Evolutionary conservation across 2,888 invertebrate genomes (phyloP).

Genomic region (Machimus atricapillus): DNA sequence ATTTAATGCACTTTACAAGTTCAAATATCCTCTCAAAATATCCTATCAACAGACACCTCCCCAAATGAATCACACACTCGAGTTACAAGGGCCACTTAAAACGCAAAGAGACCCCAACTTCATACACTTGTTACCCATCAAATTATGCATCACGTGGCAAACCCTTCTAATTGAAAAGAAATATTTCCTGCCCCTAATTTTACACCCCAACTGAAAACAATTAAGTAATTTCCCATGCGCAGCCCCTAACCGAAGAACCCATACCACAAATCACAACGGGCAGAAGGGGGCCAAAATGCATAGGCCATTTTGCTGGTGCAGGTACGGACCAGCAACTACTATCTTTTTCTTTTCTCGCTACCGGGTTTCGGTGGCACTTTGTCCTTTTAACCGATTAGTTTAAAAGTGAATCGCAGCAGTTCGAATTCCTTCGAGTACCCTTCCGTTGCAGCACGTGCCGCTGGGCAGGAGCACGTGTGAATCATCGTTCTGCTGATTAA

Average conservation of each 20-base stretch:
- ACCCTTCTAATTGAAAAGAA: conserved; percentile 46
- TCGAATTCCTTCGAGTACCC: background rate
- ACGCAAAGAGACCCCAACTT: conserved; percentile 42
- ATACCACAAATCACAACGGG: background rate
- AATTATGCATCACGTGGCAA: conserved; percentile 53
- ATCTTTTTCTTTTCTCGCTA: background rate
- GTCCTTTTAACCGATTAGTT: conserved; percentile 20
- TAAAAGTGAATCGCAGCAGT: background rate
- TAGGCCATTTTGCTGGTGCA: background rate
- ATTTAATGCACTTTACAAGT: conserved; percentile 45
- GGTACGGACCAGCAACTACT: background rate
- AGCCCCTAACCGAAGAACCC: background rate
- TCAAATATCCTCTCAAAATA: conserved; percentile 36
- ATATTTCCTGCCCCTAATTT: conserved; percentile 28
- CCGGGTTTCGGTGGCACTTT: background rate
- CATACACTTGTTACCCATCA: conserved; percentile 53
- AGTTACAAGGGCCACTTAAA: conserved; percentile 46
- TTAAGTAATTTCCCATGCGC: conserved; percentile 51
- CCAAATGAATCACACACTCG: conserved; percentile 45
- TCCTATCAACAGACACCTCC: conserved; percentile 44
- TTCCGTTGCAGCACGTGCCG: background rate
- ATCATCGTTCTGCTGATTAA: conserved; percentile 32
- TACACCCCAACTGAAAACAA: conserved; percentile 52
- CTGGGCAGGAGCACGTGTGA: conserved; percentile 19
- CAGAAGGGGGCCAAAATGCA: background rate